Base-by-base conservation (phyloP, 2,888 invertebrate species). In the Venustoraphidia nigricollis region DNA sequence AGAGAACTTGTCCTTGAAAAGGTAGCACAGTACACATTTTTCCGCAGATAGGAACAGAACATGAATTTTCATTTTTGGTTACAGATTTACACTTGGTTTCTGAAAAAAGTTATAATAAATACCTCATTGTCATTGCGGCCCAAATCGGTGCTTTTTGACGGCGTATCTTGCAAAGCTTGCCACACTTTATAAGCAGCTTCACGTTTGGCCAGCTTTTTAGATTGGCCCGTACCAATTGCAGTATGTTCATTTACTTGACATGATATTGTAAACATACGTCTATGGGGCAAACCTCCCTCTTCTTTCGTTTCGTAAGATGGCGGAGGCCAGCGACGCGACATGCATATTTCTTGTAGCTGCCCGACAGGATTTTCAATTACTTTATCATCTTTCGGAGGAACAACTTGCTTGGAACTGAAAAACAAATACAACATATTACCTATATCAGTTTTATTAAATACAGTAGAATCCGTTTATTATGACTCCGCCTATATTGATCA, bases 171-270 rank as follows among this genome's bases (percentile, higher is more conserved):
- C 51, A 94, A 66, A 38, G 80, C 76, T 55, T 83, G 83, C 85
- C 86, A 87, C 93, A 96, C 93, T 65, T 89, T 87, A 62, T 89
- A 85, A 2, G 96, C 96, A 1, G 96, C 95, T 64, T 89, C 81
- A n/a, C 95, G 76, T 67, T 97, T 97, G 3, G 96, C 95, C 45
- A 93, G 73, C 66, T 96, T 96, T 73, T 97, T 97, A 46, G 93
- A 94, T 62, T 94, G 92, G 11, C 94, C 95, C 38, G 82, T 83
- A 45, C 91, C 90, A 36, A 83, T 72, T 67, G 94, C 92, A 34
- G 82, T 79, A 58, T 85, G 83, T 59, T 87, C 90, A 56, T 90
- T 73, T 57, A 95, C 83, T 47, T 83, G 83, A 63, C 96, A 95
- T 4, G 87, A 81, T 59, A 95, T 92, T 0, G 93, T 89, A 63